Conservation (phyloP, 1,140 invertebrate genomes). For the Listronotus bonariensis region DNA sequence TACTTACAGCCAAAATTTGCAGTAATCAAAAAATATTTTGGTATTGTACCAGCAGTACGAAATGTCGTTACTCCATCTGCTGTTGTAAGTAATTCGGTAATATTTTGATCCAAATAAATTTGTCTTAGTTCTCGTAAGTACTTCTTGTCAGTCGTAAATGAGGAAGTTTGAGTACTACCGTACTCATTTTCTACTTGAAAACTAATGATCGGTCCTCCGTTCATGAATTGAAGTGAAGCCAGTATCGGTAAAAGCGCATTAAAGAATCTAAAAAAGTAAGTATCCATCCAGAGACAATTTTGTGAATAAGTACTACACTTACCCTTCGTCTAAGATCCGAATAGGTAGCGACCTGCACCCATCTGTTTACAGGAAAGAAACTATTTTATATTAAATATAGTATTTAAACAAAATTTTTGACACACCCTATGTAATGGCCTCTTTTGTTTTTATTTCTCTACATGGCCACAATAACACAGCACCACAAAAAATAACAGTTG, state of each 20-base stretch:
- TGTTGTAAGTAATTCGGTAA: conserved; percentile 60
- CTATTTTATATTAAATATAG: too few species aligned
- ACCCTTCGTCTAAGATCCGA: not conserved
- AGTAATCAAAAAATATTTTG: conserved; percentile 59
- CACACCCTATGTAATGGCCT: too few species aligned
- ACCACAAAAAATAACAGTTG: too few species aligned
- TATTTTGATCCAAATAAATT: conserved; percentile 51
- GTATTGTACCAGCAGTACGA: conserved; percentile 55
- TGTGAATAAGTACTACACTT: not conserved
- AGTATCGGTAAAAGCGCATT: conserved; percentile 58
- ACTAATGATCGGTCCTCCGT: conserved; percentile 65
- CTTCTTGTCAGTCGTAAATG: conserved; percentile 46
- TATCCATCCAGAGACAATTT: too few species aligned
- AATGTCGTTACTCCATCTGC: conserved; percentile 56
- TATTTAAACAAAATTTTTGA: conserved; percentile 55
- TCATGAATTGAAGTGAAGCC: conserved; percentile 59
- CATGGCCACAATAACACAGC: too few species aligned
- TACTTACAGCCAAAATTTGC: conserved; percentile 60
- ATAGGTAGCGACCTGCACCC: too few species aligned
- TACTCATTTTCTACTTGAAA: conserved; percentile 64
- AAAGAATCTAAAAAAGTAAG: conserved; percentile 54
- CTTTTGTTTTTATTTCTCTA: too few species aligned
- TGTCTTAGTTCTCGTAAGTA: conserved; percentile 58
- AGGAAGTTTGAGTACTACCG: conserved; percentile 51
- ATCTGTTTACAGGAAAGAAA: too few species aligned